Percentiles rank a stretch among this genome's conserved stretches.
phyloP scores from a whole-genome alignment of 2,113 vertebrate species.

The Poecilia latipinna region DNA sequence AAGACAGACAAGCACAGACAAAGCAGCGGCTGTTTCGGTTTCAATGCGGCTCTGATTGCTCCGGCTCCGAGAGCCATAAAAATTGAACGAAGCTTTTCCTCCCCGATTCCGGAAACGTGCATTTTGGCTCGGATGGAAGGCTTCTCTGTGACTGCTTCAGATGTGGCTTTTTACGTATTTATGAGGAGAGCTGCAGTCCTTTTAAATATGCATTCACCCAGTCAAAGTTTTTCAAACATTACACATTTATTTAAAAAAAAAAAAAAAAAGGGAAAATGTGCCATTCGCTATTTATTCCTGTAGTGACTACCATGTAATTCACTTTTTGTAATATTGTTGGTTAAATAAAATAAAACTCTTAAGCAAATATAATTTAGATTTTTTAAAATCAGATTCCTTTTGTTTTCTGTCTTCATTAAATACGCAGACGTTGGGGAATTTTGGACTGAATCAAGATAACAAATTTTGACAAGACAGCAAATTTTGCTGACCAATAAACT shows the following conservation, averaged over 20 bases:
- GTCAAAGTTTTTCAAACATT: slow-evolving; percentile 10
- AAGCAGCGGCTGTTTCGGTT: not conserved
- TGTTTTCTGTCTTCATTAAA: no score
- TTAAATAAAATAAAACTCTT: not conserved
- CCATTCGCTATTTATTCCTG: not conserved
- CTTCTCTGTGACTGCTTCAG: slow-evolving; percentile 3
- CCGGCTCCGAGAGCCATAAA: slow-evolving; percentile 18
- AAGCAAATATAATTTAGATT: no score
- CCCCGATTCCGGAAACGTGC: not conserved
- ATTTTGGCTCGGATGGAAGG: not conserved
- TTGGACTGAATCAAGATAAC: no score
- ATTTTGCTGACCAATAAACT: no score
- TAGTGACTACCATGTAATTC: not conserved
- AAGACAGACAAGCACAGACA: not conserved
- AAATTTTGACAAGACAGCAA: no score
- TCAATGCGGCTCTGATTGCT: slow-evolving; percentile 2
- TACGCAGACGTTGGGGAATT: no score
- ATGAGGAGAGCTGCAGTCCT: slow-evolving; percentile 21
- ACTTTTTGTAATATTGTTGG: not conserved
- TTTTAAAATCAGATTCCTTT: no score
- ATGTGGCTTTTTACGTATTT: slow-evolving; percentile 19
- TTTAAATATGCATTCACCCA: slow-evolving; percentile 19
- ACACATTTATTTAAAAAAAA: not conserved
- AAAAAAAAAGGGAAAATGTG: not conserved
- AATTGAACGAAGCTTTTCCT: slow-evolving; percentile 26